phyloP scores from a whole-genome alignment of 30 jellyfish, hydroid and myxozoan species.

The Rhopilema esculentum region DNA sequence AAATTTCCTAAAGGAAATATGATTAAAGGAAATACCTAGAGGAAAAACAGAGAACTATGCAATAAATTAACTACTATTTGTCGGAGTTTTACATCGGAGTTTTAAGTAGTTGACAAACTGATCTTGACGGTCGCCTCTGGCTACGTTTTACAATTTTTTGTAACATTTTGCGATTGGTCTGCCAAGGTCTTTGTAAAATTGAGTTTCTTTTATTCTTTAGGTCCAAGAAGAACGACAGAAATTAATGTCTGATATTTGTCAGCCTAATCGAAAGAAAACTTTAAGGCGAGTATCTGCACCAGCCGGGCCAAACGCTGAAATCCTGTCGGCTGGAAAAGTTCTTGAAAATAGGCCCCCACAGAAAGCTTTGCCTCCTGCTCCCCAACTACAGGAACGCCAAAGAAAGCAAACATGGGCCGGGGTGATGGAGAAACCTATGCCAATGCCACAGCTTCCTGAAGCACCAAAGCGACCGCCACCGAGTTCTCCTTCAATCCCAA shows the following conservation, averaged over 20 bases:
- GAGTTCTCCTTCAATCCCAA: constrained; percentile 19
- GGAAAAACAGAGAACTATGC: too few relatives aligned
- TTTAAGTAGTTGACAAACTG: too few relatives aligned
- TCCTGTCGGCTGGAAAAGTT: constrained; percentile 11
- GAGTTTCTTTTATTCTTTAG: too few relatives aligned
- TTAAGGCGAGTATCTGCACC: constrained; percentile 27
- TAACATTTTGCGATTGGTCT: too few relatives aligned
- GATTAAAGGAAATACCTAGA: too few relatives aligned
- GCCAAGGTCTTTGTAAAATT: too few relatives aligned
- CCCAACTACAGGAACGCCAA: constrained; percentile 3
- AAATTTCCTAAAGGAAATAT: too few relatives aligned
- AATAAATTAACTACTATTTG: too few relatives aligned
- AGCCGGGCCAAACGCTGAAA: neutral
- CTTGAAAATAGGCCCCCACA: constrained; percentile 47
- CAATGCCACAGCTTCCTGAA: constrained; percentile 35
- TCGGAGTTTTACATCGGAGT: too few relatives aligned
- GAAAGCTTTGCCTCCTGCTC: constrained; percentile 55
- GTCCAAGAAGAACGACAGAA: constrained; percentile 27
- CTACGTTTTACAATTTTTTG: too few relatives aligned
- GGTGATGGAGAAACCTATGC: constrained; percentile 57
- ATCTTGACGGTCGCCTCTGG: too few relatives aligned
- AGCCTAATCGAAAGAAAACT: constrained; percentile 44
- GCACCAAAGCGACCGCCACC: constrained; percentile 51
- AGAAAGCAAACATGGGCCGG: constrained; percentile 68
- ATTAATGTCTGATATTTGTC: constrained; percentile 47